These are phyloP conservation scores for Cryptotis parvus DNA, from an alignment of 2,113 vertebrate genomes.

Conservation along the genomic window DNA sequence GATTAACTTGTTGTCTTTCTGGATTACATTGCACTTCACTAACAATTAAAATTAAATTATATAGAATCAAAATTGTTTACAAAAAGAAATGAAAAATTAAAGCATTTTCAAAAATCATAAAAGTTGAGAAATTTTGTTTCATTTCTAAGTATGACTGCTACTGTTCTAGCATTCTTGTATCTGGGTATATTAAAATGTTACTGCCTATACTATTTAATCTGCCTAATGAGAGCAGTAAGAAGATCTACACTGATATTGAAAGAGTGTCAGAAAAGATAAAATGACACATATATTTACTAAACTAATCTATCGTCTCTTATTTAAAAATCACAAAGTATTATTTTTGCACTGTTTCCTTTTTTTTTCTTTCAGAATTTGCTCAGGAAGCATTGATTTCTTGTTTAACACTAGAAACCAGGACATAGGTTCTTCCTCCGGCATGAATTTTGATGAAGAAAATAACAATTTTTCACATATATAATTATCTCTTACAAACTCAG, in stretches of 20 bases:
- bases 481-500: background rate
- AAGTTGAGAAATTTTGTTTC: background rate
- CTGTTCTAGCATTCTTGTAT: background rate
- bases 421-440: background rate
- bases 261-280: background rate
- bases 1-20: constrained; percentile 25
- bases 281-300: background rate
- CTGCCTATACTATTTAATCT: constrained; percentile 14
- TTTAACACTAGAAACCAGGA: background rate
- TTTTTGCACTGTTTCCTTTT: background rate
- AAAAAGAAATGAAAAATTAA: background rate
- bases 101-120: constrained; percentile 29
- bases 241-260: background rate
- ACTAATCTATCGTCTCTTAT: background rate
- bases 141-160: background rate
- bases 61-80: background rate
- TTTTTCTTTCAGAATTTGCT: constrained; percentile 35
- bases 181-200: background rate
- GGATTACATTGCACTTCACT: background rate
- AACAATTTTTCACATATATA: constrained; percentile 40
- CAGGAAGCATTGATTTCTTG: constrained; percentile 28
- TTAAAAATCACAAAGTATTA: background rate
- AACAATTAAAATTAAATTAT: background rate
- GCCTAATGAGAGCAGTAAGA: background rate
- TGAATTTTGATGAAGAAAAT: constrained; percentile 34